Percentiles rank a stretch among this genome's conserved stretches.
Conservation (phyloP, 1,140 invertebrate species). For the Liolophura sinensis region DNA sequence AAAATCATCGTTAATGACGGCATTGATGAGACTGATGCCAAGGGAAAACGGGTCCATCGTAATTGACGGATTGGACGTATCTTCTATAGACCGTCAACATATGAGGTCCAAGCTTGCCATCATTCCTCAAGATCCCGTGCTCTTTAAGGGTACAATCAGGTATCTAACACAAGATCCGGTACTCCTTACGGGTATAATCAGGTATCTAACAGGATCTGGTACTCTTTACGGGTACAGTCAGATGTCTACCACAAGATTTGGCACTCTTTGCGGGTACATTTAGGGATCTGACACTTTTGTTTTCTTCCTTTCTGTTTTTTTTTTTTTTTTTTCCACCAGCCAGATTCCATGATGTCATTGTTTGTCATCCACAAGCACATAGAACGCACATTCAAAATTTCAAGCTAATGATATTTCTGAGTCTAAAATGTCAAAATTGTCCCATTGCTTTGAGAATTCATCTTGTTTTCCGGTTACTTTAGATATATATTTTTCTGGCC, state of each 20-base stretch:
- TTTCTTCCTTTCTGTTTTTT: no score
- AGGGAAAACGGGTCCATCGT: neutral
- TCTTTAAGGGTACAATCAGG: neutral
- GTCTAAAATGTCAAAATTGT: no score
- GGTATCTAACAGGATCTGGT: neutral
- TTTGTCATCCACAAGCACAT: no score
- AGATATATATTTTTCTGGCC: no score
- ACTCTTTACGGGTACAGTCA: neutral
- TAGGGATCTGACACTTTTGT: no score
- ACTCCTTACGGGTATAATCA: neutral
- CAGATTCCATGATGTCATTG: no score
- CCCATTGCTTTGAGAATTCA: no score
- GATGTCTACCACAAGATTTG: neutral
- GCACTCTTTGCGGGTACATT: no score
- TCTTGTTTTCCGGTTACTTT: no score
- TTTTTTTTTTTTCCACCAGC: no score
- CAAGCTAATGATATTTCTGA: no score
- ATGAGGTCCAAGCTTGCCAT: neutral
- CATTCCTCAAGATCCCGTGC: neutral
- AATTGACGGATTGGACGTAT: neutral
- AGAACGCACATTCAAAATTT: no score
- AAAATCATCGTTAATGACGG: slow-evolving; percentile 1
- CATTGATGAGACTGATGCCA: neutral
- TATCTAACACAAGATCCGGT: neutral
- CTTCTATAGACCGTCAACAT: neutral